Evolutionary conservation across 2,888 invertebrate species (phyloP).

Genomic region (Lacanobia wlatinum): DNA sequence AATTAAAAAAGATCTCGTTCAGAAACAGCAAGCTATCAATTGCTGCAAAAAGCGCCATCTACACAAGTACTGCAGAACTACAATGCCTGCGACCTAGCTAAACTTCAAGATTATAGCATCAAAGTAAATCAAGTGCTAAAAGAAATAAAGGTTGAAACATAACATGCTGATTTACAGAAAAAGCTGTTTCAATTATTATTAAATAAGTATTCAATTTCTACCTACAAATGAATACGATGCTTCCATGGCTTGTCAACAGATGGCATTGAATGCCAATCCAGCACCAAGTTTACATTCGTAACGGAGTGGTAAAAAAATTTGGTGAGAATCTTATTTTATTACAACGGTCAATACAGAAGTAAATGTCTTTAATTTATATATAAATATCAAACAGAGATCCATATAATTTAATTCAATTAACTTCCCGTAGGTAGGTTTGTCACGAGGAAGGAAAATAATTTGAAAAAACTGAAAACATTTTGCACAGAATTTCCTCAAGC

Average conservation of each 20-base stretch:
- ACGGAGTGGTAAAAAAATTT: neutral
- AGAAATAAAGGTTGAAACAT: neutral
- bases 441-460: neutral
- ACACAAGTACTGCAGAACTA: constrained; percentile 42
- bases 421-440: neutral
- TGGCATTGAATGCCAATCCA: constrained; percentile 65
- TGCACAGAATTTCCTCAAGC: neutral
- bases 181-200: neutral
- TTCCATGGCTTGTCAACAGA: constrained; percentile 57
- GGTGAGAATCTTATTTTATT: too few relatives aligned
- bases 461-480: neutral
- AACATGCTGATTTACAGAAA: neutral
- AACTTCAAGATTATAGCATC: neutral
- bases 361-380: too few relatives aligned
- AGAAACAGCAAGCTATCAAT: neutral
- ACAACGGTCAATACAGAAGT: too few relatives aligned
- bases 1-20: neutral
- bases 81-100: constrained; percentile 2
- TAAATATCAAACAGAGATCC: neutral
- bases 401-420: too few relatives aligned
- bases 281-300: too few relatives aligned
- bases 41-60: constrained; percentile 69
- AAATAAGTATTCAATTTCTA: neutral
- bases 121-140: neutral
- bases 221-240: neutral